These are phyloP conservation scores for Gymnogyps californianus DNA, from an alignment of 2,113 vertebrate species.

Conservation along the genomic window DNA sequence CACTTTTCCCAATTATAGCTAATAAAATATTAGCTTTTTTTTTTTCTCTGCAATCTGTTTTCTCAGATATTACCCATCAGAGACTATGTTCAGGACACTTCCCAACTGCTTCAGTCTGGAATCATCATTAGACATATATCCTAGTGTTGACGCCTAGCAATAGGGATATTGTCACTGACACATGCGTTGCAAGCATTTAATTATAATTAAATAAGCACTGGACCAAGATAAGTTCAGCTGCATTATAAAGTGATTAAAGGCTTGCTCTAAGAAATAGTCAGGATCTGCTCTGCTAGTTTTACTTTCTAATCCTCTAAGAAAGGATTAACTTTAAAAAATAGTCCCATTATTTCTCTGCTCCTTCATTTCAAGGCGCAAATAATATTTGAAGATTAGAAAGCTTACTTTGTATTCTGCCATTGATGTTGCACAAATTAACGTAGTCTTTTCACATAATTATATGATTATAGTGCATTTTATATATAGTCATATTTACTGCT, in stretches of 20 bases:
- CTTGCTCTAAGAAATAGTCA: conserved; percentile 37
- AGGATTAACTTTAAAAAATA: conserved; percentile 45
- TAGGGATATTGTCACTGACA: neutral
- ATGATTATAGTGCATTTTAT: neutral
- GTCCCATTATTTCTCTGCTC: conserved; percentile 22
- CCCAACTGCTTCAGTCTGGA: neutral
- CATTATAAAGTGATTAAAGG: conserved; percentile 62
- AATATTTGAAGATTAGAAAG: conserved; percentile 10
- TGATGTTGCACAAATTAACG: neutral
- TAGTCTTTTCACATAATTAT: neutral
- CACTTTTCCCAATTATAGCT: neutral
- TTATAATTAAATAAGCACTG: conserved; percentile 50
- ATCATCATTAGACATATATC: neutral
- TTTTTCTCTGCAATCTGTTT: neutral
- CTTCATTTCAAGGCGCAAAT: conserved; percentile 21
- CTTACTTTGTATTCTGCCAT: neutral
- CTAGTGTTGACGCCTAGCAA: neutral
- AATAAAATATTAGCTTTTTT: neutral
- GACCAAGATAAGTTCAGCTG: neutral
- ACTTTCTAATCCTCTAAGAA: conserved; percentile 58
- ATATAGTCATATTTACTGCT: neutral
- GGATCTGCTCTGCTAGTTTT: conserved; percentile 51
- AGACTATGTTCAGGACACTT: neutral
- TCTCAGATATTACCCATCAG: neutral
- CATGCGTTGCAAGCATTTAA: conserved; percentile 26